A percentile compares a stretch with the other conserved stretches of the same genome.
Conservation (phyloP, 1,140 invertebrate species). For the Drosophila neocordata region DNA sequence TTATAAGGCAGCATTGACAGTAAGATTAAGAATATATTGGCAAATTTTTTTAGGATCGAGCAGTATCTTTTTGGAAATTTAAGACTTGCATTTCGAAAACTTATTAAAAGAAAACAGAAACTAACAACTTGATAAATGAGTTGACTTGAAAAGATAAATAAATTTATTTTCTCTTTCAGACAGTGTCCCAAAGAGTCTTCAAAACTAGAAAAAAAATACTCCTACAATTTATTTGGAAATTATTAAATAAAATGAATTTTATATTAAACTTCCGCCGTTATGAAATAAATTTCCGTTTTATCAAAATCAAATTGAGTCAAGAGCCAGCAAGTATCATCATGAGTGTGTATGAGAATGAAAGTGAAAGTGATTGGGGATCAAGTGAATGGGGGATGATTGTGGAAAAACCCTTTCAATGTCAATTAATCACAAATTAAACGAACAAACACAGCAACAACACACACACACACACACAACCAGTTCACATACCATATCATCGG, state of each 20-base stretch:
- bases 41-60: no score
- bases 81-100: no score
- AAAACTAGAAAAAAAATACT: not conserved
- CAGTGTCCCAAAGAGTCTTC: not conserved
- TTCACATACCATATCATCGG: conserved; percentile 42
- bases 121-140: not conserved
- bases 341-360: conserved; percentile 33
- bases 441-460: conserved; percentile 38
- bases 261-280: conserved; percentile 69
- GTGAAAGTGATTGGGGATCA: conserved; percentile 66
- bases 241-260: conserved; percentile 61
- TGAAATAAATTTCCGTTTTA: conserved; percentile 71
- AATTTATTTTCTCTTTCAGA: not conserved
- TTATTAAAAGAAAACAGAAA: not conserved
- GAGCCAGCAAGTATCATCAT: conserved; percentile 15
- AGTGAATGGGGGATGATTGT: conserved; percentile 50
- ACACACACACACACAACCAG: conserved; percentile 18
- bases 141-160: not conserved
- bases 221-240: conserved; percentile 33
- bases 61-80: no score
- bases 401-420: conserved; percentile 77
- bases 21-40: no score
- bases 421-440: conserved; percentile 81
- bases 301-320: conserved; percentile 63
- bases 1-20: no score